These are phyloP conservation scores for Esperia sulphurella DNA, from an alignment of 2,888 invertebrate species.

Conservation along the genomic window DNA sequence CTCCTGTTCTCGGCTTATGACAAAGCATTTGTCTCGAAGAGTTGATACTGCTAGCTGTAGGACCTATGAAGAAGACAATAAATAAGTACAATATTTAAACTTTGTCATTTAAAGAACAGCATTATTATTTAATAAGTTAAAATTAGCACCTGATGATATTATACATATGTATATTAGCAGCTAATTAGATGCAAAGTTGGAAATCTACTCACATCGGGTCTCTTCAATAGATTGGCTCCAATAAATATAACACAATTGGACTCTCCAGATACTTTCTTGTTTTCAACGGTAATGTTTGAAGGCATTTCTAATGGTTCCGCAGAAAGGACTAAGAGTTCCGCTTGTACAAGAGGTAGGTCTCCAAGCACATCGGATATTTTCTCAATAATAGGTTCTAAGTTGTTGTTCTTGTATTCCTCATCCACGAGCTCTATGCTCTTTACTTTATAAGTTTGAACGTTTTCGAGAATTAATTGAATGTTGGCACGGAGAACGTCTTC, in stretches of 20 bases:
- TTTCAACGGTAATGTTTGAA: slow-evolving; percentile 76
- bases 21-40: slow-evolving; percentile 79
- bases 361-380: too few species aligned
- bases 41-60: slow-evolving; percentile 65
- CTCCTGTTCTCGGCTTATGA: slow-evolving; percentile 79
- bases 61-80: slow-evolving; percentile 39
- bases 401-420: too few species aligned
- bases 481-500: slow-evolving; percentile 79
- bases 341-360: slow-evolving; percentile 84
- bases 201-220: slow-evolving; percentile 66
- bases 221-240: slow-evolving; percentile 74
- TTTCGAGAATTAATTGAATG: slow-evolving; percentile 87
- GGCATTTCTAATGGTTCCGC: slow-evolving; percentile 71
- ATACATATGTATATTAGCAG: slow-evolving; percentile 39
- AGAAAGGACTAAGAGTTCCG: slow-evolving; percentile 80
- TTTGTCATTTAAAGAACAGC: too few species aligned
- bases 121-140: too few species aligned
- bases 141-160: too few species aligned
- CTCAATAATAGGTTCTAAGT: too few species aligned
- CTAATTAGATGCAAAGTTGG: too few species aligned
- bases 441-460: slow-evolving; percentile 80
- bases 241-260: slow-evolving; percentile 68
- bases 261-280: slow-evolving; percentile 79
- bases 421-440: too few species aligned
- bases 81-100: background rate